Conservation (phyloP, 2,797 vertebrate genomes). For the Lycodopsis pacificus region DNA sequence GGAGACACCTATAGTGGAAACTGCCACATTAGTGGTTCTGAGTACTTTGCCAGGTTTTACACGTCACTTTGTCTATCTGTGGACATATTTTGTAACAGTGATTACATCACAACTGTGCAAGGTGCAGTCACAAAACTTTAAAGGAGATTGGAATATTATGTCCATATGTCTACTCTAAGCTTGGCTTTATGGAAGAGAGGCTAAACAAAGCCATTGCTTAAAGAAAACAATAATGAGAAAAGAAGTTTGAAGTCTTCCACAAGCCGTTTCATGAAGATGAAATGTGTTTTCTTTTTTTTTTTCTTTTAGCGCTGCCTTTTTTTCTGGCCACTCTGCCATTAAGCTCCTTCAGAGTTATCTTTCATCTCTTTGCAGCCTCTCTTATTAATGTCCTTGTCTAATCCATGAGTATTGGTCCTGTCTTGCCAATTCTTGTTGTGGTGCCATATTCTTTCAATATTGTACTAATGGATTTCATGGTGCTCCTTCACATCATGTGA, state of each 20-base stretch:
- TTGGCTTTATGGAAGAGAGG: not conserved
- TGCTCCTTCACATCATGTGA: not conserved
- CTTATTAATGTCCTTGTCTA: not conserved
- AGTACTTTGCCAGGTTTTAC: not conserved
- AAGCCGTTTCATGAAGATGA: not conserved
- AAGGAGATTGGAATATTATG: not conserved
- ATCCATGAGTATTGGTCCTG: not conserved
- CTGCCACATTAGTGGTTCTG: not conserved
- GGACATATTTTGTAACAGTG: not conserved
- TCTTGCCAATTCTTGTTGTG: not conserved
- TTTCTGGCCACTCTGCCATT: not conserved
- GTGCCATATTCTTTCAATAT: not conserved
- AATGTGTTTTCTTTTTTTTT: not conserved
- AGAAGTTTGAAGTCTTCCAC: not conserved
- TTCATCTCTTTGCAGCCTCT: not conserved
- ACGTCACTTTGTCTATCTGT: not conserved
- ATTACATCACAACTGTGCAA: not conserved
- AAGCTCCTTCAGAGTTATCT: not conserved
- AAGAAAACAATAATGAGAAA: not conserved
- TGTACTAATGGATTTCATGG: not conserved
- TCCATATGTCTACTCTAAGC: not conserved
- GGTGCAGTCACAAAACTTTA: not conserved
- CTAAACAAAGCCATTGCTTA: not conserved
- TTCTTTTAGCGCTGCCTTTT: not conserved
- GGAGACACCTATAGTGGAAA: not conserved